Evolutionary conservation across 1,140 invertebrate genomes (phyloP).

Genomic region (Arctopsyche grandis): DNA sequence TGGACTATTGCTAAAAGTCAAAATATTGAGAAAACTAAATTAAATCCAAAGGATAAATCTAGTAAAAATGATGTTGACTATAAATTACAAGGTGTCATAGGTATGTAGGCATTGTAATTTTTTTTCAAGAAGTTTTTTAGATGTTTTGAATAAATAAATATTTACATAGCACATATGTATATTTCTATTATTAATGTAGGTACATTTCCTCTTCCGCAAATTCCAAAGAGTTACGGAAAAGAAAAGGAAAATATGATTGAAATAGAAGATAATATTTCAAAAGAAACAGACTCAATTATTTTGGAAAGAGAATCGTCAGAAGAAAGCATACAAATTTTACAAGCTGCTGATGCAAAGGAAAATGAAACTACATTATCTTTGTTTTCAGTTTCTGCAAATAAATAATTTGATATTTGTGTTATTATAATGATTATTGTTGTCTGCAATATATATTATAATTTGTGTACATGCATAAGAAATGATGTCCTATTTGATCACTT

Average conservation of each 20-base stretch:
- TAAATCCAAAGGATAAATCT: neutral
- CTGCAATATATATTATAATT: too few relatives aligned
- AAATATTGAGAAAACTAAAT: constrained; percentile 24
- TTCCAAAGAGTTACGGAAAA: constrained; percentile 34
- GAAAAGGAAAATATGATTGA: neutral
- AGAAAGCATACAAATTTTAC: constrained; percentile 37
- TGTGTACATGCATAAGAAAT: too few relatives aligned
- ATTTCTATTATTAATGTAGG: constrained; percentile 16
- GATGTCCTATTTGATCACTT: too few relatives aligned
- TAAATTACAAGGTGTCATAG: constrained; percentile 52
- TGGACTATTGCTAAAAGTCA: constrained; percentile 63
- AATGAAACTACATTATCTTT: constrained; percentile 38
- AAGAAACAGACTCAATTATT: constrained; percentile 27
- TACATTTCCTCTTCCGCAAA: constrained; percentile 51
- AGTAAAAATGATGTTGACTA: constrained; percentile 45
- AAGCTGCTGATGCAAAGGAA: neutral
- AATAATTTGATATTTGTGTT: neutral
- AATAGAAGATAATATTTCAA: neutral
- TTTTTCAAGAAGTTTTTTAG: too few relatives aligned
- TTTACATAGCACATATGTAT: neutral
- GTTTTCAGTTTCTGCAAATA: constrained; percentile 12
- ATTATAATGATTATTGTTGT: too few relatives aligned
- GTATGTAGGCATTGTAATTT: constrained; percentile 44
- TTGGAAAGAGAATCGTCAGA: neutral
- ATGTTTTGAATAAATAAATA: neutral